These are phyloP conservation scores for Pipra filicauda DNA, from an alignment of 2,113 vertebrate species.

Conservation along the genomic window DNA sequence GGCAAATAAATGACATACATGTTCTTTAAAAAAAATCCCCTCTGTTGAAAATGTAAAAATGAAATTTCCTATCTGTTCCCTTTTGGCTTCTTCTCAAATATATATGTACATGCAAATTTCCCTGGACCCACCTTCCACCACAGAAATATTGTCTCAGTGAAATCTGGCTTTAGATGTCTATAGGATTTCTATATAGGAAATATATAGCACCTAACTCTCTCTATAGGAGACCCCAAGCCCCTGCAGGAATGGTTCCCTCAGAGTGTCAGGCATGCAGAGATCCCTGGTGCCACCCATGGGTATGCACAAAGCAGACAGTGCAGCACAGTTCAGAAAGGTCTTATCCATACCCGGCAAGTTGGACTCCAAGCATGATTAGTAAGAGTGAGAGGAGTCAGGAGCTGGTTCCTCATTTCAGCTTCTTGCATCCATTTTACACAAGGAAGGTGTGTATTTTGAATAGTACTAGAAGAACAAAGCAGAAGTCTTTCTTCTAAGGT, in stretches of 20 bases:
- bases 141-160: background rate
- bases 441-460: background rate
- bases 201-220: too few relatives aligned
- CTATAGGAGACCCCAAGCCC: background rate
- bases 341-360: background rate
- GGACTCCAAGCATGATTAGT: background rate
- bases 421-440: background rate
- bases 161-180: background rate
- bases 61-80: background rate
- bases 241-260: background rate
- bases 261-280: background rate
- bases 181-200: background rate
- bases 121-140: background rate
- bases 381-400: background rate
- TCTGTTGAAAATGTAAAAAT: background rate
- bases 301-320: background rate
- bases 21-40: background rate
- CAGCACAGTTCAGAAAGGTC: background rate
- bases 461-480: background rate
- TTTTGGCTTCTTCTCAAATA: background rate
- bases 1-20: background rate
- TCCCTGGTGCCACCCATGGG: background rate
- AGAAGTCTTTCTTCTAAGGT: background rate
- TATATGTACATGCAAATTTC: background rate
- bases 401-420: background rate